Evolutionary conservation across 2,888 invertebrate species (phyloP).

Genomic region (Calliopum simillimum): DNA sequence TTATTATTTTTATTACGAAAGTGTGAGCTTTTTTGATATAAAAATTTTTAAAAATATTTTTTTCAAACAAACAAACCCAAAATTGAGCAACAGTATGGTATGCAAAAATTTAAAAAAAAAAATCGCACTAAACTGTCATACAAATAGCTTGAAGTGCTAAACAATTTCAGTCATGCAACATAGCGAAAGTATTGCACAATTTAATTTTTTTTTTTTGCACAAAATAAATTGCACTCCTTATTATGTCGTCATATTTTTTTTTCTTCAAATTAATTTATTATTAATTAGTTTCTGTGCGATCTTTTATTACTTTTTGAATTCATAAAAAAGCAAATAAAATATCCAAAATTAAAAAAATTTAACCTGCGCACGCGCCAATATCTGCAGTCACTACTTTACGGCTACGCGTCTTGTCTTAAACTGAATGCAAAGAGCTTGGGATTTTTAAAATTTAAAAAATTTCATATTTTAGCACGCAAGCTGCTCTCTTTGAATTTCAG

Average conservation of each 20-base stretch:
- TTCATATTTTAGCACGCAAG: too few species aligned
- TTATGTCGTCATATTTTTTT: too few species aligned
- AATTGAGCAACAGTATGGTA: not conserved
- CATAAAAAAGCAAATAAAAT: too few species aligned
- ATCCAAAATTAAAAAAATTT: not conserved
- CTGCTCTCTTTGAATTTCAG: too few species aligned
- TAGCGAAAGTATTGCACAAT: not conserved
- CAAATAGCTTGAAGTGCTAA: too few species aligned
- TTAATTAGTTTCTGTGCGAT: too few species aligned
- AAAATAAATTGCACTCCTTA: not conserved
- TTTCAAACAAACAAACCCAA: not conserved
- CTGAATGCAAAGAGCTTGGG: constrained; percentile 35
- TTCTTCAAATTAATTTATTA: too few species aligned
- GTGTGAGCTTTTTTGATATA: not conserved
- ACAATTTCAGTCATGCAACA: not conserved
- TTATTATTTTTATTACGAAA: not conserved
- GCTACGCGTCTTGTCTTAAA: constrained; percentile 41
- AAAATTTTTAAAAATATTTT: not conserved
- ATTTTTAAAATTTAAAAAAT: too few species aligned
- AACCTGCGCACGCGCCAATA: not conserved
- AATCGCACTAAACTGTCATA: too few species aligned
- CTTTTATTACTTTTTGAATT: too few species aligned
- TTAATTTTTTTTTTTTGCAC: not conserved
- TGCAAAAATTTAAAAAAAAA: too few species aligned
- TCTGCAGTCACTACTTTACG: constrained; percentile 34